A percentile compares a stretch with the other conserved stretches of the same genome.
phyloP scores from a whole-genome alignment of 2,113 vertebrate genomes.

The Narcine bancroftii region DNA sequence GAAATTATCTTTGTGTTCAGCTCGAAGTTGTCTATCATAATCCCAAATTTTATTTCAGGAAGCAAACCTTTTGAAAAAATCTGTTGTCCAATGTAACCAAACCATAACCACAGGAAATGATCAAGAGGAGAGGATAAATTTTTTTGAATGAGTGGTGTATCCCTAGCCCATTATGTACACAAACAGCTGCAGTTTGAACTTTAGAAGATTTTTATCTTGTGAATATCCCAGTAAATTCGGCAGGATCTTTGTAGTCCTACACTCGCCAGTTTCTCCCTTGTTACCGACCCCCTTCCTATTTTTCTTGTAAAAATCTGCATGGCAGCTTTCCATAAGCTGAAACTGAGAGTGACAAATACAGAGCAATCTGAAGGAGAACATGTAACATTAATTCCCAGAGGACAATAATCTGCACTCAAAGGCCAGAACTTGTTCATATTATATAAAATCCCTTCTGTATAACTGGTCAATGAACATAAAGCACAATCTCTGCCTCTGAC shows the following conservation, averaged over 20 bases:
- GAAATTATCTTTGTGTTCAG: no score
- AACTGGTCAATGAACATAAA: background rate
- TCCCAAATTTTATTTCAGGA: no score
- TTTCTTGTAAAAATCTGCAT: background rate
- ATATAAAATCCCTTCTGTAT: slow-evolving; percentile 1
- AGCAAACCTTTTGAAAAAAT: no score
- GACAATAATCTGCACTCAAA: background rate
- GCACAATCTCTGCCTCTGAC: background rate
- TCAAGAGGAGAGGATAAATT: no score
- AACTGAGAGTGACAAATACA: background rate
- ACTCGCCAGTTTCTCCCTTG: background rate
- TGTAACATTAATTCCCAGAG: background rate
- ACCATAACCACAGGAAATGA: no score
- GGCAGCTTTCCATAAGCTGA: background rate
- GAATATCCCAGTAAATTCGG: background rate
- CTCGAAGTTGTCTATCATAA: no score
- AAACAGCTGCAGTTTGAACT: background rate
- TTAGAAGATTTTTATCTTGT: background rate
- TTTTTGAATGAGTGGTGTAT: no score
- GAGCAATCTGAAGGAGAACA: background rate
- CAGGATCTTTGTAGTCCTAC: background rate
- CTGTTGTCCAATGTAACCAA: no score
- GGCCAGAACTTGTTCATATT: background rate
- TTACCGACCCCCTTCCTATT: background rate
- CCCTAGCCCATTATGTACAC: no score